Base-by-base conservation (phyloP, 2,888 invertebrate species). In the Perizoma flavofasciatum region DNA sequence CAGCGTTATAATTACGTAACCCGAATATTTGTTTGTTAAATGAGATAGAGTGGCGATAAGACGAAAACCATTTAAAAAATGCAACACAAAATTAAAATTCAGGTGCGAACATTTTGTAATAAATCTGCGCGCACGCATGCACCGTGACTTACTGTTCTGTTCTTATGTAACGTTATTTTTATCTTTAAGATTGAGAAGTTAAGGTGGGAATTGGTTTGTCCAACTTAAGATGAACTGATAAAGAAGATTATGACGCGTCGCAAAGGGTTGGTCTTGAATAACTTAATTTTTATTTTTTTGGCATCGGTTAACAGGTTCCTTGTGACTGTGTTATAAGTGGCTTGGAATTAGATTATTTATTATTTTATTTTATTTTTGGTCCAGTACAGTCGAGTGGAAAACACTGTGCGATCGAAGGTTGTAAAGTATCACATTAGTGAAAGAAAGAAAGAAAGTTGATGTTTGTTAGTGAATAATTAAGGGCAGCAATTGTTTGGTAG, bases 201-300 rank as follows among this genome's bases (percentile, higher is more conserved):
- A 71, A 66, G 69, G 72, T 66, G 57, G 9, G 71, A 55, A 59
- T 44, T 69, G 4, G 22, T 22, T 47, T 59, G 55, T 22, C 46
- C 5, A 43, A 49, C 49, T 59, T 50, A 48, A 73, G 75, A 72
- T 72, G 68, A 46, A 63, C 67, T 64, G 77, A 80, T 79, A 77
- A 79, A 75, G 71, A 62, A 70, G 79, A 82, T 83, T 83, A 79
- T 78, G 75, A 75, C 72, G 75, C 75, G 68, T 63, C 67, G 65
- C 67, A 72, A 75, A 75, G 80, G 77, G 73, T 72, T 75, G 73
- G 72, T 73, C 73, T 73, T 73, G 79, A 81, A 83, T 81, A 80
- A 74, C 78, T 82, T 81, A n/a, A 75, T 82, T 83, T 82, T 82
- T 77, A 77, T 77, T 79, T 79, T 79, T 75, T 66, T 74, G 71